Base-by-base conservation (phyloP, 35 echinoderm and acorn worm species). In the Patiria miniata region DNA sequence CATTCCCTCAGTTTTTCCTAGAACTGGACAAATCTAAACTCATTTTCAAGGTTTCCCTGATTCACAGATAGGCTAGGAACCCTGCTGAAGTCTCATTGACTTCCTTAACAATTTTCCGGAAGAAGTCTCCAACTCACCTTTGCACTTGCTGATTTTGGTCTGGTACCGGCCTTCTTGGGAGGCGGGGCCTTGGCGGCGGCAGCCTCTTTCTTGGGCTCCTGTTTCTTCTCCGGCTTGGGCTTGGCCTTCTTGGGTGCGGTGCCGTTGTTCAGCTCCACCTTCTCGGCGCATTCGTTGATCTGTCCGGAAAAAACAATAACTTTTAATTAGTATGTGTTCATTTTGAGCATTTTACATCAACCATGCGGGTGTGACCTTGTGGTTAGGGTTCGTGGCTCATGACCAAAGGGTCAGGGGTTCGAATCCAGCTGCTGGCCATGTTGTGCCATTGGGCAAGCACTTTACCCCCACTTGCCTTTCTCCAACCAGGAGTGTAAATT, bases 201-300 rank as follows among this genome's bases (percentile, higher is more conserved):
- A 29, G 60, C 88, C 37, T 83, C 83, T 81, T 83, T 79, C 51
- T 58, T 80, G 53, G 40, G 86, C 69, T 47, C 81, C 5, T 42
- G 37, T 68, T 33, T 52, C 33, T 89, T 82, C 68, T 39, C 90
- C 36, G 87, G 12, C 55, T 91, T 89, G 28, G 86, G 78, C 68
- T 68, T 78, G 51, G 68, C 36, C 80, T 86, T 39, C 73, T 81
- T 68, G 85, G 50, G 9, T 33, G 40, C 73, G 47, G 92, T 92
- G 15, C 95, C 95, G 51, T 87, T 76, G 14, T 59, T 88, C 59
- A 98, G 78, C 61, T 98, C 96, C 9, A 89, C 92, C 37, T 98
- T 98, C 34, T 98, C 96, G 77, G 85, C 79, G 19, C 80, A 91
- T 84, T 98, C 96, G 51, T 89, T 94, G 54, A 98, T 98, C 96